Evolutionary conservation across 2,113 vertebrate species (phyloP).

Genomic region (Mandrillus leucophaeus): DNA sequence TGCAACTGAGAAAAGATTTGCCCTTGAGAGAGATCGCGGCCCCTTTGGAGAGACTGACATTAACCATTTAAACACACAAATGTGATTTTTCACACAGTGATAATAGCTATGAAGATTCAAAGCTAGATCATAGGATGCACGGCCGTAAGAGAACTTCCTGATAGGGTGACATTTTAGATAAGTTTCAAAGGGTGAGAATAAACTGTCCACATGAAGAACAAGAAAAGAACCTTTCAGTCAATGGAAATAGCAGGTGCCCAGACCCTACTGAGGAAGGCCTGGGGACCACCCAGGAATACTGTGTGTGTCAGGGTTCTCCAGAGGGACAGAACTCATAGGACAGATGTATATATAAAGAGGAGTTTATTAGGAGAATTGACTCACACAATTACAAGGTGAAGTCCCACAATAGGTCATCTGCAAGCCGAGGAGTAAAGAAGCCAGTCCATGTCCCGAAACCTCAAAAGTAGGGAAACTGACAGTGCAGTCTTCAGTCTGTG

Average conservation of each 20-base stretch:
- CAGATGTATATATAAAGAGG: too few relatives aligned
- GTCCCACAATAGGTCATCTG: too few relatives aligned
- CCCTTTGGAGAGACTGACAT: not conserved
- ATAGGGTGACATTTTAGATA: not conserved
- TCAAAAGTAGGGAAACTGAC: too few relatives aligned
- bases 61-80: not conserved
- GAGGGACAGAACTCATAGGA: too few relatives aligned
- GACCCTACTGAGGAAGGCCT: too few relatives aligned
- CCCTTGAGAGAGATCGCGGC: not conserved
- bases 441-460: too few relatives aligned
- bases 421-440: too few relatives aligned
- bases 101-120: not conserved
- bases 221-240: not conserved
- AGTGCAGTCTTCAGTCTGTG: too few relatives aligned
- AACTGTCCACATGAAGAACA: not conserved
- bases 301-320: too few relatives aligned
- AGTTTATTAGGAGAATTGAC: too few relatives aligned
- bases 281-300: rapidly evolving
- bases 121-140: not conserved
- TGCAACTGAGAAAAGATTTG: not conserved
- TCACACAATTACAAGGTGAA: too few relatives aligned
- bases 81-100: not conserved
- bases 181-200: not conserved
- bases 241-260: rapidly evolving
- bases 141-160: not conserved